Conservation (phyloP, 2,888 invertebrate species). For the Actias luna region DNA sequence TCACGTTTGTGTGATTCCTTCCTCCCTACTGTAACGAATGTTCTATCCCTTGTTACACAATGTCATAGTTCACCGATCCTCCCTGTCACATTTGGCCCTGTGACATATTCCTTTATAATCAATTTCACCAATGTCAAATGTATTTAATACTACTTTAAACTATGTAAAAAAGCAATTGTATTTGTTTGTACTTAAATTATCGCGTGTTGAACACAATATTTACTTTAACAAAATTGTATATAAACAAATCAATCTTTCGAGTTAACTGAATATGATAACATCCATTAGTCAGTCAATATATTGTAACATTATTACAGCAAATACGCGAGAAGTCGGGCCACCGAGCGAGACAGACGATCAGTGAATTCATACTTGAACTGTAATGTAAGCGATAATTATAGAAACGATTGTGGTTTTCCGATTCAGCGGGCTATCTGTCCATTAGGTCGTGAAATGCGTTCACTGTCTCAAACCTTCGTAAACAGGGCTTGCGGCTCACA, state of each 20-base stretch:
- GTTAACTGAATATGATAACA: constrained; percentile 24
- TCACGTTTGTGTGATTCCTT: too few species aligned
- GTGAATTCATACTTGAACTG: constrained; percentile 12
- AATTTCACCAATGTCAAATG: too few species aligned
- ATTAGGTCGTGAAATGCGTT: neutral
- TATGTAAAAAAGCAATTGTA: too few species aligned
- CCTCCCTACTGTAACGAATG: too few species aligned
- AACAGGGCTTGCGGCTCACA: too few species aligned
- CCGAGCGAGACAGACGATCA: neutral
- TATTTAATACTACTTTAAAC: too few species aligned
- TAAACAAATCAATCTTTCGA: constrained; percentile 27
- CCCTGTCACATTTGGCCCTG: too few species aligned
- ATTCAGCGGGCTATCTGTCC: neutral
- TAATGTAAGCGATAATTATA: neutral
- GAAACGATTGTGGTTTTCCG: neutral
- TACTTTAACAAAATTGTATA: constrained; percentile 16
- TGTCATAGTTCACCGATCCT: too few species aligned
- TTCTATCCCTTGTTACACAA: too few species aligned
- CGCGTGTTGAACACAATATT: neutral
- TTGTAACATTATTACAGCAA: neutral
- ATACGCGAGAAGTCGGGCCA: neutral
- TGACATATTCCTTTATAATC: too few species aligned
- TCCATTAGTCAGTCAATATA: constrained; percentile 27
- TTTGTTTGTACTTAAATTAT: too few species aligned
- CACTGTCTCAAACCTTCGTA: too few species aligned